Percentiles rank a stretch among this genome's conserved stretches.
Conservation (phyloP, 1,140 invertebrate genomes). For the Frieseomelitta varia region DNA sequence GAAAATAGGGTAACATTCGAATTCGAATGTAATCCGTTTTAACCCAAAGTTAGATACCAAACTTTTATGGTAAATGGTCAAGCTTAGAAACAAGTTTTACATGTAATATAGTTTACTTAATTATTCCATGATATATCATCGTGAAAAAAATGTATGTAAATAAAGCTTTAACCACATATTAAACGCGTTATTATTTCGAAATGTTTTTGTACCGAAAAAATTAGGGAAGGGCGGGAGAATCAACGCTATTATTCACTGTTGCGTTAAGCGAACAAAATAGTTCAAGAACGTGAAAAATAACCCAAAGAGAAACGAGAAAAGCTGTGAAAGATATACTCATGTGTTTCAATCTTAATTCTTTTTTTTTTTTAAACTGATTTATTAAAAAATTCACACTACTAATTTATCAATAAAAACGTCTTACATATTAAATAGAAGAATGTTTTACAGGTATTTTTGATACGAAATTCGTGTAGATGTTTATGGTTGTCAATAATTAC, state of each 20-base stretch:
- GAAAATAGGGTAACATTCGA: slow-evolving; percentile 28
- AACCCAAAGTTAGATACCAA: slow-evolving; percentile 61
- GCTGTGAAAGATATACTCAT: background rate
- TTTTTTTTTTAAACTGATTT: slow-evolving; percentile 73
- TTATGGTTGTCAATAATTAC: slow-evolving; percentile 60
- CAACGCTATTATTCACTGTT: background rate
- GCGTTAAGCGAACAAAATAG: background rate
- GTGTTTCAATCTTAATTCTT: background rate
- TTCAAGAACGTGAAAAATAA: background rate
- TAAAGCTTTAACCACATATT: slow-evolving; percentile 70
- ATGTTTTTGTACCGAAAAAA: background rate
- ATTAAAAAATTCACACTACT: slow-evolving; percentile 81
- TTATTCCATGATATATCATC: slow-evolving; percentile 71
- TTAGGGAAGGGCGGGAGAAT: background rate
- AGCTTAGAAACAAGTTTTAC: slow-evolving; percentile 72
- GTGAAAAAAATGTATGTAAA: slow-evolving; percentile 72
- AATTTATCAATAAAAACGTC: slow-evolving; percentile 80
- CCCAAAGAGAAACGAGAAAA: background rate
- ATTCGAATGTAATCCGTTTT: slow-evolving; percentile 52
- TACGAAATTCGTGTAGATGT: slow-evolving; percentile 61
- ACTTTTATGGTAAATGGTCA: slow-evolving; percentile 70
- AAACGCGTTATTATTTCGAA: background rate
- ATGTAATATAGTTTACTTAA: slow-evolving; percentile 70
- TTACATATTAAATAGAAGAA: slow-evolving; percentile 79
- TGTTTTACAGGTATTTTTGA: slow-evolving; percentile 60